A percentile compares a stretch with the other conserved stretches of the same genome.
Evolutionary conservation across 1,140 invertebrate genomes (phyloP).

Genomic region (Aphidius ervi): DNA sequence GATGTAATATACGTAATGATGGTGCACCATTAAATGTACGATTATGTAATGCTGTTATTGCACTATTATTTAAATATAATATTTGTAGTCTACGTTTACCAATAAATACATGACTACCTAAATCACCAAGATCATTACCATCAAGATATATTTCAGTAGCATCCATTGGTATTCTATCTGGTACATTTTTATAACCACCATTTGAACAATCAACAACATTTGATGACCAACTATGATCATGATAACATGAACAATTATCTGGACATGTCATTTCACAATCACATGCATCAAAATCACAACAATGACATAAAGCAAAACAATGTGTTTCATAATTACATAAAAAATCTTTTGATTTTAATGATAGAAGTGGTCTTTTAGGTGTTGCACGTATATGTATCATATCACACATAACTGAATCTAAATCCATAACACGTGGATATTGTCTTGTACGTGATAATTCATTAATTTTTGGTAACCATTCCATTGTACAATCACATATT

Average conservation of each 20-base stretch:
- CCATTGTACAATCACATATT: constrained; percentile 79
- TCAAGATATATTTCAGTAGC: constrained; percentile 90
- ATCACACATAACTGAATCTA: constrained; percentile 87
- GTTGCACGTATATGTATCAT: constrained; percentile 79
- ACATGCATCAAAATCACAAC: constrained; percentile 92
- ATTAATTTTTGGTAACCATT: constrained; percentile 78
- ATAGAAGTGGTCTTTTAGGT: constrained; percentile 75
- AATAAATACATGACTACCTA: constrained; percentile 86
- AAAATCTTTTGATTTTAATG: constrained; percentile 83
- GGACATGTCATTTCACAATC: constrained; percentile 95
- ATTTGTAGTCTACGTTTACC: constrained; percentile 83
- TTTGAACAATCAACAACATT: constrained; percentile 90
- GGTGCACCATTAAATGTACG: constrained; percentile 85
- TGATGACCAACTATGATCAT: constrained; percentile 88
- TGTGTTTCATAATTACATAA: constrained; percentile 89
- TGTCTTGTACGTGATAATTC: constrained; percentile 67
- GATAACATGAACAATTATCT: constrained; percentile 88
- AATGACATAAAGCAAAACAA: constrained; percentile 88
- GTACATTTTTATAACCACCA: constrained; percentile 74
- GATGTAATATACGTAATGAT: constrained; percentile 71
- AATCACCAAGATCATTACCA: constrained; percentile 81
- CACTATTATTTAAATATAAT: constrained; percentile 83
- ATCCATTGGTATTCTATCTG: constrained; percentile 87
- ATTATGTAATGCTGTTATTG: constrained; percentile 79
- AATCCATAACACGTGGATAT: constrained; percentile 85